Conservation (phyloP, 2,797 vertebrate genomes). For the Nannoperca australis region DNA sequence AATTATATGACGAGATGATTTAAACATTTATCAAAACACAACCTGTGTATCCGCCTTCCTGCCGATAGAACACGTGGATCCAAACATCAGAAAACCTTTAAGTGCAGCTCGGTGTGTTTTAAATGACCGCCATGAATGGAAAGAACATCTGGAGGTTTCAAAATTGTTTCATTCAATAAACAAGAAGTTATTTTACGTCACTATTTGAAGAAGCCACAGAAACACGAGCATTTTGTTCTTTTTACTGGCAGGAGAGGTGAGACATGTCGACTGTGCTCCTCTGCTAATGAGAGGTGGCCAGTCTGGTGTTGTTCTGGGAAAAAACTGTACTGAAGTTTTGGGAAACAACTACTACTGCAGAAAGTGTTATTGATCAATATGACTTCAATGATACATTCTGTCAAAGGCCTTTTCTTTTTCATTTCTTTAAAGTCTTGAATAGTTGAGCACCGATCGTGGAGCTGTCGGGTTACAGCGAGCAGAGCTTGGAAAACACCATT, state of each 20-base stretch:
- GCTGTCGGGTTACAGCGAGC: not conserved
- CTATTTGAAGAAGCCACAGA: not conserved
- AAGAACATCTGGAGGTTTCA: not conserved
- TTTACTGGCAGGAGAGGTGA: not conserved
- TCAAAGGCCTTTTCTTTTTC: not conserved
- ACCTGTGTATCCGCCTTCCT: not conserved
- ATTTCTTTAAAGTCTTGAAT: not conserved
- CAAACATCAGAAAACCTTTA: constrained; percentile 15
- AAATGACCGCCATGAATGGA: not conserved
- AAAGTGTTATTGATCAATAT: not conserved
- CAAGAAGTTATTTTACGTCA: not conserved
- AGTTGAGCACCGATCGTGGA: not conserved
- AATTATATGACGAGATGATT: not conserved
- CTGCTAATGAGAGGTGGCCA: not conserved
- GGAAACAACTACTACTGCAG: not conserved
- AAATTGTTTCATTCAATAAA: not conserved
- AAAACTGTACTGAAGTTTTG: not conserved
- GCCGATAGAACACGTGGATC: not conserved
- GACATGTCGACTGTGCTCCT: not conserved
- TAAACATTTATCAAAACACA: not conserved
- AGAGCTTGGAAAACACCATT: not conserved
- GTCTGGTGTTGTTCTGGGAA: not conserved
- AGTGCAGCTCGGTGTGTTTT: not conserved
- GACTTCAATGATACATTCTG: not conserved
- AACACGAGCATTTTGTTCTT: not conserved